A percentile compares a stretch with the other conserved stretches of the same genome.
phyloP scores from a whole-genome alignment of 2,888 invertebrate genomes.

The Nowickia ferox region DNA sequence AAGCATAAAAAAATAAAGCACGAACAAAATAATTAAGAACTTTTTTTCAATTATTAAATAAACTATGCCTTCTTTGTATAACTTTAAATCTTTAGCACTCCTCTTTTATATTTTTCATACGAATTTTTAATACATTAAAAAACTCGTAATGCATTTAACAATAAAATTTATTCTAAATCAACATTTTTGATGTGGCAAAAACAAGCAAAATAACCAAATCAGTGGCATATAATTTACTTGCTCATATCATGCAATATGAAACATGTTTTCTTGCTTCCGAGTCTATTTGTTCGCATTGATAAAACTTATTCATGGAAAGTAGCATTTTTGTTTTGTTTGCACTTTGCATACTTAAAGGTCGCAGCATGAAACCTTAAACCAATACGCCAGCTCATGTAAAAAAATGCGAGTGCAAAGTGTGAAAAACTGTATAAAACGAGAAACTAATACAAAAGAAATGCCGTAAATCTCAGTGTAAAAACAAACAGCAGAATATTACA shows the following conservation, averaged over 20 bases:
- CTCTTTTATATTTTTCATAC: not conserved
- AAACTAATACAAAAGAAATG: slow-evolving; percentile 39
- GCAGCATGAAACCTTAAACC: slow-evolving; percentile 43
- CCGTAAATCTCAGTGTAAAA: slow-evolving; percentile 49
- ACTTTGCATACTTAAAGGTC: slow-evolving; percentile 57
- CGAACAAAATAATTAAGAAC: no score
- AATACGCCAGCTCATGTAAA: slow-evolving; percentile 19
- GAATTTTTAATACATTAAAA: not conserved
- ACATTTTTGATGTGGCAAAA: slow-evolving; percentile 1
- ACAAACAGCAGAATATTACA: slow-evolving; percentile 18
- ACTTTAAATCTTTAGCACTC: not conserved
- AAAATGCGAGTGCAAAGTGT: not conserved
- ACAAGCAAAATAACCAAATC: not conserved
- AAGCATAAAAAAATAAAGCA: no score
- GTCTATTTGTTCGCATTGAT: slow-evolving; percentile 25
- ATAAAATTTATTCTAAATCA: slow-evolving; percentile 23
- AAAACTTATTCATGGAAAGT: slow-evolving; percentile 35
- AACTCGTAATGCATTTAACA: slow-evolving; percentile 34
- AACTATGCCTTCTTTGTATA: no score
- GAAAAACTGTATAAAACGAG: not conserved
- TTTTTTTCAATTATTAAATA: no score
- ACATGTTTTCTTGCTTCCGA: slow-evolving; percentile 36
- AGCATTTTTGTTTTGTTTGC: slow-evolving; percentile 25
- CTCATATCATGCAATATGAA: slow-evolving; percentile 44
- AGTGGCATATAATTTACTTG: slow-evolving; percentile 19